Evolutionary conservation across 2,888 invertebrate genomes (phyloP).

Genomic region (Panzeria rudis): DNA sequence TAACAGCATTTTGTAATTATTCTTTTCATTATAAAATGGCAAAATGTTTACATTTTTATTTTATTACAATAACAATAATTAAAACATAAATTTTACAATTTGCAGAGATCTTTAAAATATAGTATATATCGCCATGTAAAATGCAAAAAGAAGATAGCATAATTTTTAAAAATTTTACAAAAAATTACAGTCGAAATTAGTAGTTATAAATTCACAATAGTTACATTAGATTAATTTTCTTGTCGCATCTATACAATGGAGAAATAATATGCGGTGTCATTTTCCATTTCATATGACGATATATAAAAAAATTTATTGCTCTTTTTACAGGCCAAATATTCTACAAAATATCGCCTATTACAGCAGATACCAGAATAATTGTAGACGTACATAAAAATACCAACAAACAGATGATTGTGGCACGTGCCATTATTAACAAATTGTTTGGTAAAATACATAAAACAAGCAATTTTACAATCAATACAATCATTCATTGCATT

Average conservation of each 20-base stretch:
- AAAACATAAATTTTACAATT: constrained; percentile 52
- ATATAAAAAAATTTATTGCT: constrained; percentile 50
- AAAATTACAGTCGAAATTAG: too few species aligned
- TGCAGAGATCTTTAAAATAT: constrained; percentile 18
- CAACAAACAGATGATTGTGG: constrained; percentile 47
- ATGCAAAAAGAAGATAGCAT: too few species aligned
- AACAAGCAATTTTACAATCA: constrained; percentile 60
- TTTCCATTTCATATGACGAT: too few species aligned
- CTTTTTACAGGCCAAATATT: constrained; percentile 37
- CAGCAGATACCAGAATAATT: neutral
- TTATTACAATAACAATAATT: constrained; percentile 50
- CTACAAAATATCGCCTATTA: constrained; percentile 22
- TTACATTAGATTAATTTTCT: too few species aligned
- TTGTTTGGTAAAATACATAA: constrained; percentile 62
- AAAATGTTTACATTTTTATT: neutral
- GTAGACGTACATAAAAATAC: neutral
- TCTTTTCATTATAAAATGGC: neutral
- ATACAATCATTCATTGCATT: constrained; percentile 59
- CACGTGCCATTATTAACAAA: constrained; percentile 67
- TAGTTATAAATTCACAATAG: too few species aligned
- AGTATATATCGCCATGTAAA: too few species aligned
- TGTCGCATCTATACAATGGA: too few species aligned
- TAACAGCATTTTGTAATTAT: constrained; percentile 29
- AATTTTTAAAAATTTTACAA: too few species aligned
- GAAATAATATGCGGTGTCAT: too few species aligned